phyloP scores from a whole-genome alignment of 2,797 vertebrate species.

The Coregonus sp. region DNA sequence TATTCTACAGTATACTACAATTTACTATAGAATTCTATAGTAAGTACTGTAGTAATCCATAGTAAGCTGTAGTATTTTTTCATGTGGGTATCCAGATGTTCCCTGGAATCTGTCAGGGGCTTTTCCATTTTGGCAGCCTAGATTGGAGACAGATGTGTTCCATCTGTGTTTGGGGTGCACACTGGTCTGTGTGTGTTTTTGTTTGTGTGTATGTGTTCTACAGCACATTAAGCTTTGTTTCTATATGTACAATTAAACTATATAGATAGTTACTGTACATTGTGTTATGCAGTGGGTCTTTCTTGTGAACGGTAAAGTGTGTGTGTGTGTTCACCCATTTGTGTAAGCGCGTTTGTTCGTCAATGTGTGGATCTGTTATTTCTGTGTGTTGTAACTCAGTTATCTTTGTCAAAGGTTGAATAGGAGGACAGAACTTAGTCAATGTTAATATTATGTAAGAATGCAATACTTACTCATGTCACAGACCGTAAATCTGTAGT shows the following conservation, averaged over 20 bases:
- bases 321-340: no score
- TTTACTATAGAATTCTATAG: no score
- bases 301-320: background rate
- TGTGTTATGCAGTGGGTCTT: background rate
- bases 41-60: no score
- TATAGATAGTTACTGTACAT: background rate
- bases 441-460: no score
- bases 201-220: background rate
- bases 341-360: background rate
- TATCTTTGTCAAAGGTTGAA: no score
- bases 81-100: constrained; percentile 5
- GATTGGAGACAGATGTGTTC: constrained; percentile 17
- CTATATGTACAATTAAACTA: no score
- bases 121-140: constrained; percentile 14
- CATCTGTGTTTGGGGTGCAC: background rate
- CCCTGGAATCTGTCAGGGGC: constrained; percentile 1
- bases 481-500: no score
- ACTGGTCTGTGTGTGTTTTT: background rate
- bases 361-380: background rate
- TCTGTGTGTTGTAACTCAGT: background rate
- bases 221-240: background rate
- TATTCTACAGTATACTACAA: no score
- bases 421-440: no score
- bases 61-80: no score
- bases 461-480: no score